phyloP scores from a whole-genome alignment of 2,797 vertebrate genomes.

The Octomys mimax region DNA sequence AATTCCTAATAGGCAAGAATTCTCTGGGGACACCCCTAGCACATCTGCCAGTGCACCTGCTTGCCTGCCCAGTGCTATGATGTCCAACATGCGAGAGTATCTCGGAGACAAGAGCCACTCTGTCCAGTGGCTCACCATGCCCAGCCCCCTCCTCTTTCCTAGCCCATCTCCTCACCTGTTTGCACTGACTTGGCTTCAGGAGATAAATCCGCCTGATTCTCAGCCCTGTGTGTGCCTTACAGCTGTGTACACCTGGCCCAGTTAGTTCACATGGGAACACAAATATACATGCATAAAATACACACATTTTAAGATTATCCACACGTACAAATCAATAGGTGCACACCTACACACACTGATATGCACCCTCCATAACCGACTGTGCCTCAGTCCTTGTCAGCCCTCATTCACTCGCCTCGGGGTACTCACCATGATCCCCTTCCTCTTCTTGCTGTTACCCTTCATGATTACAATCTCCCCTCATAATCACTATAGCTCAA shows the following conservation, averaged over 20 bases:
- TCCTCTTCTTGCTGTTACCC: not conserved
- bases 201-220: not conserved
- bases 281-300: not conserved
- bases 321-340: not conserved
- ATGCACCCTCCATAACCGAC: not conserved
- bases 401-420: not conserved
- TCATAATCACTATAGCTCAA: slow-evolving; percentile 13
- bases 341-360: not conserved
- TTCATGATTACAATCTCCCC: not conserved
- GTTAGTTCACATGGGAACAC: not conserved
- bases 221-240: not conserved
- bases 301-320: not conserved
- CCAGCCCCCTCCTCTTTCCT: not conserved
- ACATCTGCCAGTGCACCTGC: too few relatives aligned
- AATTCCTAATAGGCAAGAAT: slow-evolving; percentile 21
- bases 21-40: not conserved
- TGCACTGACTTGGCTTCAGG: not conserved
- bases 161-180: not conserved
- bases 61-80: not conserved
- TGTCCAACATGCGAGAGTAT: not conserved
- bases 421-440: not conserved
- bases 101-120: not conserved
- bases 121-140: not conserved
- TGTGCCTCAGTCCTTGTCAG: not conserved
- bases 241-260: not conserved